Base-by-base conservation (phyloP, 2,113 vertebrate species). In the Leptosomus discolor region DNA sequence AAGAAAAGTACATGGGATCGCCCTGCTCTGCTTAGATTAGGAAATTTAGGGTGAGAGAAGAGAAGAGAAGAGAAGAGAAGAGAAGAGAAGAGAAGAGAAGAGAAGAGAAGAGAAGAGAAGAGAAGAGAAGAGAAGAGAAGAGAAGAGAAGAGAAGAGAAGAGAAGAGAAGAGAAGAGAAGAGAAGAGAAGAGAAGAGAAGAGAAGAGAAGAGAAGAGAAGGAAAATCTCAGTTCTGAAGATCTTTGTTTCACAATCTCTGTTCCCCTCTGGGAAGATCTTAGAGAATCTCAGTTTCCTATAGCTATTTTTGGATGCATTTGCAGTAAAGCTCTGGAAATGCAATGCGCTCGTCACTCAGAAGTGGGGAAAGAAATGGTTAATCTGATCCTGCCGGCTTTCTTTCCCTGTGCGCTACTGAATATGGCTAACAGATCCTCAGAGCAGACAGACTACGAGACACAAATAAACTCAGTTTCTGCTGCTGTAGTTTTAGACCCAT, bases 401-500 rank as follows among this genome's bases (percentile, higher is more conserved):
- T 90, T 95, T 92, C 77, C 26, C 2, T 29, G 1, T 34, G 63
- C 60, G 22, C 58, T 46, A 27, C 92, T 92, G 91, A 80, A 74
- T 73, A 63, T 21, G 93, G 58, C 70, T 51, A 97, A 60, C 73
- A 91, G 96, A 96, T 76, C 71, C 77, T 70, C 0, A 0, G 78
- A 60, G 91, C 94, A 96, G 96, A 92, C 97, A 94, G 95, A 15
- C 95, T 80, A 3, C 4, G 30, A 88, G 94, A 93, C 94, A 84
- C 96, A 97, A 97, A 97, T 97, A 97, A 97, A 95, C 94, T 11
- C 79, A 22, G 60, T 96, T 97, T 95, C 85, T 97, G 80, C 68
- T 67, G 95, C 83, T 45, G 83, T 91, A 86, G 95, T 94, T 97
- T 97, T 92, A 96, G 94, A 46, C 54, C 94, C 30, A 3, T 7